phyloP scores from a whole-genome alignment of 2,797 vertebrate genomes.

The Pteropus rufus region DNA sequence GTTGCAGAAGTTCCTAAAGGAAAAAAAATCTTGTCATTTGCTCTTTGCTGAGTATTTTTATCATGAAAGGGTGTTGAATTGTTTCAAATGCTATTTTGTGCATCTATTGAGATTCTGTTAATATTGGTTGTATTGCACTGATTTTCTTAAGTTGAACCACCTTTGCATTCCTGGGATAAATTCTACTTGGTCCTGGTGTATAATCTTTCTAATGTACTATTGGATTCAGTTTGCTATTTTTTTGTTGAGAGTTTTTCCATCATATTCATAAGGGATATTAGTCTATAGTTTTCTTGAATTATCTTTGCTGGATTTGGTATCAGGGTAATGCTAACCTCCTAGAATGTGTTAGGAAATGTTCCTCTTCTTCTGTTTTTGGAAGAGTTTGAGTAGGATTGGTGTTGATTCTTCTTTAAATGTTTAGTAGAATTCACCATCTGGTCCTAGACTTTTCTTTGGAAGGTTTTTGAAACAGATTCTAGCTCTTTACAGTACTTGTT shows the following conservation, averaged over 20 bases:
- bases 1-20: not conserved
- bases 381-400: not conserved
- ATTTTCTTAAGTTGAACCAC: slow-evolving; percentile 40
- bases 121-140: not conserved
- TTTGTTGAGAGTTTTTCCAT: not conserved
- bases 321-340: not conserved
- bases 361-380: slow-evolving; percentile 2
- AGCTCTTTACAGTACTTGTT: not conserved
- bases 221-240: not conserved
- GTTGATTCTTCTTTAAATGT: slow-evolving; percentile 23
- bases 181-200: not conserved
- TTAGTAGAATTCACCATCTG: not conserved
- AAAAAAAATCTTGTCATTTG: not conserved
- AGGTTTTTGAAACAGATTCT: not conserved
- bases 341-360: slow-evolving; percentile 1
- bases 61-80: not conserved
- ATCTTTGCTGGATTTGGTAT: slow-evolving; percentile 22
- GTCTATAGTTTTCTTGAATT: not conserved
- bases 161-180: slow-evolving; percentile 19
- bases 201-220: not conserved
- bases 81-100: slow-evolving; percentile 20
- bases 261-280: not conserved
- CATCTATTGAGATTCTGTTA: slow-evolving; percentile 23
- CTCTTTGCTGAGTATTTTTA: not conserved
- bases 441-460: not conserved